Conservation (phyloP, 2,113 vertebrate genomes). For the Pomatorhinus ruficollis region DNA sequence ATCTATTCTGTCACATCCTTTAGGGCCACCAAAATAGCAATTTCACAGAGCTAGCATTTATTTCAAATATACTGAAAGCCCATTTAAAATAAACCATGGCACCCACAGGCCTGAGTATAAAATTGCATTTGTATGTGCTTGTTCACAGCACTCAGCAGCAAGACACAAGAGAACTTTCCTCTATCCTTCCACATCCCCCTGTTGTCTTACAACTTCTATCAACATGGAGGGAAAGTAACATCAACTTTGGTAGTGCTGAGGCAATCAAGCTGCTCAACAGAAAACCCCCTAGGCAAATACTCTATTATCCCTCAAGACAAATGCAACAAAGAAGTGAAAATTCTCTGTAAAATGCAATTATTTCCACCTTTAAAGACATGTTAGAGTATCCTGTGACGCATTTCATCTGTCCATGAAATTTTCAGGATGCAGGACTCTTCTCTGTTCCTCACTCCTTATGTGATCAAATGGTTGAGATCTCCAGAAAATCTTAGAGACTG, state of each 20-base stretch:
- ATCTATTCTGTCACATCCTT: not conserved
- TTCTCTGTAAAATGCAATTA: not conserved
- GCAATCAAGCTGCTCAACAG: not conserved
- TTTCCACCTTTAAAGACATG: not conserved
- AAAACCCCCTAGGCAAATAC: not conserved
- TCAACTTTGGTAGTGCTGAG: not conserved
- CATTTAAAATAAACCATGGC: not conserved
- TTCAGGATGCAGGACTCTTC: not conserved
- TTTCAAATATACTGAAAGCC: not conserved
- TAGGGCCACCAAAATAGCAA: not conserved
- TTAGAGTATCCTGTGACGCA: not conserved
- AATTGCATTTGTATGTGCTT: not conserved
- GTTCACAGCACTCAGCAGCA: not conserved
- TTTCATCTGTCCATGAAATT: not conserved
- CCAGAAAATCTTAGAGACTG: not conserved
- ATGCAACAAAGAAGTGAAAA: not conserved
- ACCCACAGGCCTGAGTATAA: not conserved
- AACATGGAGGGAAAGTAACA: not conserved
- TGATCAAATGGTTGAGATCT: not conserved
- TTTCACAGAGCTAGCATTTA: not conserved
- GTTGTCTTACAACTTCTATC: not conserved
- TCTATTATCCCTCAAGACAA: conserved; percentile 3
- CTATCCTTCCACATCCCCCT: not conserved
- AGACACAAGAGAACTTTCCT: not conserved
- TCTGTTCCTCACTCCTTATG: not conserved